Base-by-base conservation (phyloP, 2,888 invertebrate species). In the Hirtodrosophila duncani region DNA sequence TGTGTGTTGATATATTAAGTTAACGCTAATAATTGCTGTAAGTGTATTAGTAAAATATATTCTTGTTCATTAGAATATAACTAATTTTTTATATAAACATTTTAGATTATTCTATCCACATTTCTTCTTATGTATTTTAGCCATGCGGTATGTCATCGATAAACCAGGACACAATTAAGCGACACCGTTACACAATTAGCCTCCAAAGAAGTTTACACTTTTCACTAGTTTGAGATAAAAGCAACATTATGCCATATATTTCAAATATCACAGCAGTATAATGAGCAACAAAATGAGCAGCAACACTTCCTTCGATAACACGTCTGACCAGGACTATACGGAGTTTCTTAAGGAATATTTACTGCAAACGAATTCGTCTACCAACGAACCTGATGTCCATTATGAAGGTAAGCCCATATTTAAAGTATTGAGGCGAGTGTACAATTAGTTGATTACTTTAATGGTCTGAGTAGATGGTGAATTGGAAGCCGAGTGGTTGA, bases 401-500 rank as follows among this genome's bases (percentile, higher is more conserved):
- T 86, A 86, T 48, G 86, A 86, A 75, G 86, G 86, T 86, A 50
- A 56, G 72, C 36, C 3, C 13, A 24, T 37, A 21, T 9, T 8
- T 10, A n/a, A n/a, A n/a, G n/a, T n/a, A n/a, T n/a, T n/a, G n/a
- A n/a, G n/a, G n/a, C n/a, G n/a, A n/a, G n/a, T 14, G 9, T n/a
- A 21, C 16, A 9, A 7, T 10, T 3, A 4, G 4, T n/a, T 33
- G 1, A 14, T 7, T 8, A n/a, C 17, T 8, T 11, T n/a, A 17
- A 8, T 42, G 16, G 10, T 34, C 16, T 7, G 9, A 1, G 8
- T 78, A 88, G 88, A 88, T 66, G 89, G 89, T 8, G 88, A 89
- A 67, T 83, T 88, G 62, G 90, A 90, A 68, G 88, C 88, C 4
- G 88, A 88, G 55, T 90, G 90, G 89, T 71, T 90, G 27, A 85